Conservation (phyloP, 1,140 invertebrate species). For the Eulimnadia texana region DNA sequence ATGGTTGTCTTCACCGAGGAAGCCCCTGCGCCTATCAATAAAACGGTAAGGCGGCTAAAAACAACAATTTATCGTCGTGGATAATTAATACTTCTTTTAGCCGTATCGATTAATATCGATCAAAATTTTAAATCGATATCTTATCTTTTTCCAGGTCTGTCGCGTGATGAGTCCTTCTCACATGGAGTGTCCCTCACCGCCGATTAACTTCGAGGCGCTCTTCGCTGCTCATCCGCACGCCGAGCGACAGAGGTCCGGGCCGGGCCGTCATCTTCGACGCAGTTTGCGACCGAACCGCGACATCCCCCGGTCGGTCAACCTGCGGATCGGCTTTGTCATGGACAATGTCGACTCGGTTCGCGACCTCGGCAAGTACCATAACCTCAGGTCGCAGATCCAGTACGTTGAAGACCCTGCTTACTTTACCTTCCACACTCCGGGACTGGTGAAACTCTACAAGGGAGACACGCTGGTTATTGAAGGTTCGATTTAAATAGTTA, state of each 20-base stretch:
- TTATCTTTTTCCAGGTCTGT: conserved; percentile 42
- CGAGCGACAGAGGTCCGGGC: conserved; percentile 2
- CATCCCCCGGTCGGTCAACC: conserved; percentile 24
- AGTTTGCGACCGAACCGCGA: conserved; percentile 18
- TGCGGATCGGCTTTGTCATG: conserved; percentile 80
- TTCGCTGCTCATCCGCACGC: conserved; percentile 10
- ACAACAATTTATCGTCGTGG: too few relatives aligned
- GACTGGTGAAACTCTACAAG: conserved; percentile 67
- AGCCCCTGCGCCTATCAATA: conserved; percentile 53
- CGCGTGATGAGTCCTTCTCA: conserved; percentile 69
- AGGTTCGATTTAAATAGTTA: conserved; percentile 27
- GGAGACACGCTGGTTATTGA: conserved; percentile 91
- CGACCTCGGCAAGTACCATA: conserved; percentile 72
- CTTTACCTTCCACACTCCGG: conserved; percentile 61
- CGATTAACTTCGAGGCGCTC: conserved; percentile 42
- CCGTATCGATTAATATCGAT: too few relatives aligned
- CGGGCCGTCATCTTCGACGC: conserved; percentile 12
- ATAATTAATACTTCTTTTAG: too few relatives aligned
- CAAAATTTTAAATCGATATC: too few relatives aligned
- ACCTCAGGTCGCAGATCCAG: conserved; percentile 56
- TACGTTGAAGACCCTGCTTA: conserved; percentile 89
- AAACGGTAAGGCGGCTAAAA: conserved; percentile 51
- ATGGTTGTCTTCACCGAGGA: conserved; percentile 65
- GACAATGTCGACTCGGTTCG: conserved; percentile 79
- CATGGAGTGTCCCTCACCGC: conserved; percentile 90